These are phyloP conservation scores for Vespertilio murinus DNA, from an alignment of 2,797 vertebrate species.

Conservation along the genomic window DNA sequence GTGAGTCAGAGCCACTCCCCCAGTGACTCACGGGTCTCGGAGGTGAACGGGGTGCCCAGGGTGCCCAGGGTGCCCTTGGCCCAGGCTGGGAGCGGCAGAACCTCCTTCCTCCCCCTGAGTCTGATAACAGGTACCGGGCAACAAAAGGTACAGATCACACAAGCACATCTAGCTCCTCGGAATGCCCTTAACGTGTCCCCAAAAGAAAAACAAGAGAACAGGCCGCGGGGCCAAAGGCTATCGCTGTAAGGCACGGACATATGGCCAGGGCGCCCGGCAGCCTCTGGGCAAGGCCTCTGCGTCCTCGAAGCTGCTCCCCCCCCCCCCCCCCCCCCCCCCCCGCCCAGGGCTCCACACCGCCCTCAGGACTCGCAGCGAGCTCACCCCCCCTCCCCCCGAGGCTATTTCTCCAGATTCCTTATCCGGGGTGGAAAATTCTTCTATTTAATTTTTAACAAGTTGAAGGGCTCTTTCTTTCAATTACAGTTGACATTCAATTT, in stretches of 20 bases:
- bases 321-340: too few species aligned
- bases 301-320: rapidly evolving
- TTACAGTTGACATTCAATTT: too few species aligned
- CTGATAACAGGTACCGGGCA: slow-evolving; percentile 50
- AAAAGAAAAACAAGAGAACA: not conserved
- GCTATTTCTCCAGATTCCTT: too few species aligned
- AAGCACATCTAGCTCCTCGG: not conserved
- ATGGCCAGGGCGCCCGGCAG: rapidly evolving
- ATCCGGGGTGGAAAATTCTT: too few species aligned
- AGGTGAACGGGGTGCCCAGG: not conserved
- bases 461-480: too few species aligned
- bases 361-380: too few species aligned
- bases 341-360: too few species aligned
- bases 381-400: too few species aligned
- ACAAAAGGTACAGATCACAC: not conserved
- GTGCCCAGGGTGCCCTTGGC: not conserved
- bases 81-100: not conserved
- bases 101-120: not conserved
- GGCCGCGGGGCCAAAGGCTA: not conserved
- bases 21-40: not conserved
- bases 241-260: not conserved
- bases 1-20: not conserved
- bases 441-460: too few species aligned
- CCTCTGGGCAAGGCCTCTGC: not conserved
- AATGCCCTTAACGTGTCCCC: not conserved